Percentiles rank a stretch among this genome's conserved stretches.
Conservation (phyloP, 2,113 vertebrate genomes). For the Pagrus major region DNA sequence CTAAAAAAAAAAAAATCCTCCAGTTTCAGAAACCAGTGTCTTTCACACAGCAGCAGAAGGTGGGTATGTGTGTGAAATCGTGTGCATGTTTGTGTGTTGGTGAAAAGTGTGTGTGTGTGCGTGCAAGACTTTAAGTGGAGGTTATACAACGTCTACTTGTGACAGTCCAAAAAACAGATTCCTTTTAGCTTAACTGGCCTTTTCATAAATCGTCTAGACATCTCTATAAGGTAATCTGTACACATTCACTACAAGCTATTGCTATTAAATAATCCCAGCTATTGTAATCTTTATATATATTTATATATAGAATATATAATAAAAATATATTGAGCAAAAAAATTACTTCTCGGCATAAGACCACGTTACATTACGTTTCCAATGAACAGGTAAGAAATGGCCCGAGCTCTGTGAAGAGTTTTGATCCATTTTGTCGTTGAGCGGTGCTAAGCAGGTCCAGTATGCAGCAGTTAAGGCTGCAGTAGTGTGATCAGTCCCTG, state of each 20-base stretch:
- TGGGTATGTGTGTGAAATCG: constrained; percentile 33
- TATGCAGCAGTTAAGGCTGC: constrained; percentile 43
- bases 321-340: constrained; percentile 86
- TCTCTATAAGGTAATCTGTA: constrained; percentile 88
- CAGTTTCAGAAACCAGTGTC: constrained; percentile 79
- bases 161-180: constrained; percentile 73
- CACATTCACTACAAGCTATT: constrained; percentile 94
- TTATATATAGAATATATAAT: constrained; percentile 89
- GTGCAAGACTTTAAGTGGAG: constrained; percentile 74
- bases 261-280: constrained; percentile 94
- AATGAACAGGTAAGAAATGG: constrained; percentile 77
- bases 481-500: constrained; percentile 49
- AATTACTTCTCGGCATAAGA: constrained; percentile 84
- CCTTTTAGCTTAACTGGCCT: constrained; percentile 87
- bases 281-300: constrained; percentile 85
- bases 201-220: constrained; percentile 87
- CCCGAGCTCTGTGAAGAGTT: constrained; percentile 48
- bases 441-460: constrained; percentile 65
- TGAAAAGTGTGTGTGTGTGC: constrained; percentile 52
- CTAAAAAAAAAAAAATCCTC: constrained; percentile 66
- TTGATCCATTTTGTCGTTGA: constrained; percentile 56
- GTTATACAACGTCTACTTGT: constrained; percentile 77
- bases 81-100: constrained; percentile 46
- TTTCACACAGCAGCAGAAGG: constrained; percentile 76
- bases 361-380: constrained; percentile 80